Conservation (phyloP, 2,888 invertebrate genomes). For the Leptinotarsa peninsularis region DNA sequence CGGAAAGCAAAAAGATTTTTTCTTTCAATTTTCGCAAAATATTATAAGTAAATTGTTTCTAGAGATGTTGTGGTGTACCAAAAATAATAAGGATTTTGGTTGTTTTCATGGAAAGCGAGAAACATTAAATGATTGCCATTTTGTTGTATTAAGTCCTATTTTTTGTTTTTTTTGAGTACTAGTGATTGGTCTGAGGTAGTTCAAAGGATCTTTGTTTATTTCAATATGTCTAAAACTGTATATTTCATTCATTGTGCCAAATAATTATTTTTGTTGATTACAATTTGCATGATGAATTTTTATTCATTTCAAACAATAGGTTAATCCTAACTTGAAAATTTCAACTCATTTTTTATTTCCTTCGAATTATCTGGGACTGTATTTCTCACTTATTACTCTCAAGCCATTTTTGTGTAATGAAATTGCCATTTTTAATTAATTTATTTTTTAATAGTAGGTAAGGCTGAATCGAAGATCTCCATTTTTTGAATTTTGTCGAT, state of each 20-base stretch:
- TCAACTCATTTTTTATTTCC: not conserved
- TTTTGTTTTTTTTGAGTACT: slow-evolving; percentile 19
- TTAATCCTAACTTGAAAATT: not conserved
- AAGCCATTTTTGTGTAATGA: slow-evolving; percentile 18
- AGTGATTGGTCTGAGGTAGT: not conserved
- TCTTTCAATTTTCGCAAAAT: no score
- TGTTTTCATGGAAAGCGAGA: not conserved
- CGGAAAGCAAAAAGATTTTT: no score
- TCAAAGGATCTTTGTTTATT: not conserved
- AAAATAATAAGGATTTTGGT: not conserved
- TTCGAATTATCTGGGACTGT: slow-evolving; percentile 5
- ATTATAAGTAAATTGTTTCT: no score
- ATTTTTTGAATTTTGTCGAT: slow-evolving; percentile 21
- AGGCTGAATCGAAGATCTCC: slow-evolving; percentile 31
- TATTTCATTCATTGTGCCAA: not conserved
- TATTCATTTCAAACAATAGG: not conserved
- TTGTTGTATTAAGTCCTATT: slow-evolving; percentile 29
- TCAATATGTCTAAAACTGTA: not conserved
- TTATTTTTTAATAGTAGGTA: slow-evolving; percentile 29
- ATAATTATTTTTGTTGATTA: not conserved
- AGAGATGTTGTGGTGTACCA: not conserved
- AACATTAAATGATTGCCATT: slow-evolving; percentile 16
- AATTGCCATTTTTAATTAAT: slow-evolving; percentile 37
- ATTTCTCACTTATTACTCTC: slow-evolving; percentile 21
- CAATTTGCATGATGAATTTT: not conserved